phyloP scores from a whole-genome alignment of 2,113 vertebrate species.

The Eurypyga helias region DNA sequence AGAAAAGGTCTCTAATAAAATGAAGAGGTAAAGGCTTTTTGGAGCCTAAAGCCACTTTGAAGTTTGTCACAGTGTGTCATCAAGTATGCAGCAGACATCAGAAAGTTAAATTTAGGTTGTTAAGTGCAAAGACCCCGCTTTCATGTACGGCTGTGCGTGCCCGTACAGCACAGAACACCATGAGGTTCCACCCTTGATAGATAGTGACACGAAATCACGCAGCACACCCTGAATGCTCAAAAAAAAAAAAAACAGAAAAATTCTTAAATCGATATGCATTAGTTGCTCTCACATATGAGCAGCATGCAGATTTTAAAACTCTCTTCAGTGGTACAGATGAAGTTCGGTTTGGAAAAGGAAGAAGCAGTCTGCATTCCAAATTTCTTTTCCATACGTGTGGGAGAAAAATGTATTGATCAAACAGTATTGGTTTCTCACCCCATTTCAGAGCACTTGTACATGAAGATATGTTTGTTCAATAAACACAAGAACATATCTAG shows the following conservation, averaged over 20 bases:
- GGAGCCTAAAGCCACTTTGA: not conserved
- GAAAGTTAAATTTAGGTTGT: not conserved
- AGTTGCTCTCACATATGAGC: not conserved
- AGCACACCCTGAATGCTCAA: not conserved
- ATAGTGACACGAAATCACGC: not conserved
- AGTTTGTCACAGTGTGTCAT: not conserved
- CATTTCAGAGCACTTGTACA: not conserved
- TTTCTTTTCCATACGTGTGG: constrained; percentile 22
- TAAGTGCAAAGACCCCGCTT: not conserved
- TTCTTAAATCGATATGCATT: not conserved
- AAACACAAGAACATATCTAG: not conserved
- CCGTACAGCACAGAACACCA: fast-evolving
- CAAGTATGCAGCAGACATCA: not conserved
- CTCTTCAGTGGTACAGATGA: constrained; percentile 26
- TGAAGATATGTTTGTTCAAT: not conserved
- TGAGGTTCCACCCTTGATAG: not conserved
- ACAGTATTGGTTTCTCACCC: not conserved
- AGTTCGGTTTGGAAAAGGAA: constrained; percentile 23
- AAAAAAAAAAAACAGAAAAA: not conserved
- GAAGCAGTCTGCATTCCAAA: constrained; percentile 17
- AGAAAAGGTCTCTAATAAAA: not conserved
- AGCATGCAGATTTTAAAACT: not conserved
- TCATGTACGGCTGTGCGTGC: not conserved
- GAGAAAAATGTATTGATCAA: constrained; percentile 2
- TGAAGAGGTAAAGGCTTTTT: not conserved